These are phyloP conservation scores for Esox niger DNA, from an alignment of 2,113 vertebrate genomes.

Conservation along the genomic window DNA sequence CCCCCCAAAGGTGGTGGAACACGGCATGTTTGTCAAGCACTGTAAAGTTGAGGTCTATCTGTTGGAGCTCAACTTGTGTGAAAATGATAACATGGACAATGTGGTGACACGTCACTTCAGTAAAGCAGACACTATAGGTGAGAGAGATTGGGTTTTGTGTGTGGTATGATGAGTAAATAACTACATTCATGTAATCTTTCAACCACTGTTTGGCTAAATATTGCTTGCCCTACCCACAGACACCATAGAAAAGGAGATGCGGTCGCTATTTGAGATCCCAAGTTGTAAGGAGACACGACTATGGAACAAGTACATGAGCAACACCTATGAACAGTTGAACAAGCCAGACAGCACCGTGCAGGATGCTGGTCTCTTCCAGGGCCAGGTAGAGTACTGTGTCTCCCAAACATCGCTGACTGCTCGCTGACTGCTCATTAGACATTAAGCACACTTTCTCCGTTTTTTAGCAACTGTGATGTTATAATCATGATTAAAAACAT, in stretches of 20 bases:
- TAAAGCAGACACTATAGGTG: slow-evolving; percentile 94
- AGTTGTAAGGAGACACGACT: slow-evolving; percentile 87
- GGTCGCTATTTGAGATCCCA: slow-evolving; percentile 87
- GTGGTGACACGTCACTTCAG: slow-evolving; percentile 89
- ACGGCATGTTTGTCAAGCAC: slow-evolving; percentile 96
- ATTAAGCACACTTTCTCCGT: too few species aligned
- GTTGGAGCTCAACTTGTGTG: slow-evolving; percentile 91
- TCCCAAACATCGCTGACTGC: background rate
- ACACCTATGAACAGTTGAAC: slow-evolving; percentile 88
- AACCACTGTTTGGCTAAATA: background rate
- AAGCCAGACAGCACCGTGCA: slow-evolving; percentile 94
- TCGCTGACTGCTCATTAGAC: background rate
- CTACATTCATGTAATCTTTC: background rate
- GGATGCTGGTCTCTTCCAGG: slow-evolving; percentile 92
- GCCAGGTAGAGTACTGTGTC: slow-evolving; percentile 79
- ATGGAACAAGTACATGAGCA: slow-evolving; percentile 95
- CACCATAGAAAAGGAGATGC: slow-evolving; percentile 92
- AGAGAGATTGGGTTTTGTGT: slow-evolving; percentile 18
- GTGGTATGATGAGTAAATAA: background rate
- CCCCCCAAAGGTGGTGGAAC: slow-evolving; percentile 86
- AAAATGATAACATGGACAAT: slow-evolving; percentile 86
- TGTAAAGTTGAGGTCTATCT: slow-evolving; percentile 98
- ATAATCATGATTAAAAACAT: too few species aligned
- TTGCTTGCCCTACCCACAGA: slow-evolving; percentile 65
- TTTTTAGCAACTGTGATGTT: too few species aligned